phyloP scores from a whole-genome alignment of 2,888 invertebrate species.

The Melinaea marsaeus region DNA sequence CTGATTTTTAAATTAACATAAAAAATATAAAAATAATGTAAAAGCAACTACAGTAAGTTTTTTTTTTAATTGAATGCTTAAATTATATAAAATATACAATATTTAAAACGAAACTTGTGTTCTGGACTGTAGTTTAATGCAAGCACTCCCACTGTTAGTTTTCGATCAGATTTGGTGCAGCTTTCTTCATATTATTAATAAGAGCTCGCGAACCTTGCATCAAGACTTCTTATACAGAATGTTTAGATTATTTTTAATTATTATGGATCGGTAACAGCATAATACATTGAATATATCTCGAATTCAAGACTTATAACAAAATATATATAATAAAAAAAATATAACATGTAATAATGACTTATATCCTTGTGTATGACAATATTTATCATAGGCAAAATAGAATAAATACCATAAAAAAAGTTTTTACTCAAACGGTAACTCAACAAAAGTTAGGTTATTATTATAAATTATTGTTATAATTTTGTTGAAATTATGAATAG shows the following conservation, averaged over 20 bases:
- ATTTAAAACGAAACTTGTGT: conserved; percentile 27
- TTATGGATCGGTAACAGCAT: neutral
- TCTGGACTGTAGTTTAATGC: conserved; percentile 46
- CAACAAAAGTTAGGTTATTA: too few relatives aligned
- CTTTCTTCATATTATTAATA: conserved; percentile 76
- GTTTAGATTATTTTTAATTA: conserved; percentile 29
- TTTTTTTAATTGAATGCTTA: neutral
- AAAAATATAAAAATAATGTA: too few relatives aligned
- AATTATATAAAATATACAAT: neutral
- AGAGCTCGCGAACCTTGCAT: conserved; percentile 65
- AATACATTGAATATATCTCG: neutral
- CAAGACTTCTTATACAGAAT: conserved; percentile 54
- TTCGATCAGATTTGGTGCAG: conserved; percentile 68
- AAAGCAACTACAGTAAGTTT: too few relatives aligned
- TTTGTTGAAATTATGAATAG: neutral
- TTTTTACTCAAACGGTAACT: too few relatives aligned
- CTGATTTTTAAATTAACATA: too few relatives aligned
- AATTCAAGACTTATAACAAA: too few relatives aligned
- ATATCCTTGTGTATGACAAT: too few relatives aligned
- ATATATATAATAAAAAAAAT: too few relatives aligned
- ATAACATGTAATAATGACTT: too few relatives aligned
- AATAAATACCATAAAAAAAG: too few relatives aligned
- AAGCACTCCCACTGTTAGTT: conserved; percentile 65
- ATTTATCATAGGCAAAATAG: too few relatives aligned
- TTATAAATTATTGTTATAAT: neutral